A percentile compares a stretch with the other conserved stretches of the same genome.
Conservation (phyloP, 2,888 invertebrate genomes). For the Autographa pulchrina region DNA sequence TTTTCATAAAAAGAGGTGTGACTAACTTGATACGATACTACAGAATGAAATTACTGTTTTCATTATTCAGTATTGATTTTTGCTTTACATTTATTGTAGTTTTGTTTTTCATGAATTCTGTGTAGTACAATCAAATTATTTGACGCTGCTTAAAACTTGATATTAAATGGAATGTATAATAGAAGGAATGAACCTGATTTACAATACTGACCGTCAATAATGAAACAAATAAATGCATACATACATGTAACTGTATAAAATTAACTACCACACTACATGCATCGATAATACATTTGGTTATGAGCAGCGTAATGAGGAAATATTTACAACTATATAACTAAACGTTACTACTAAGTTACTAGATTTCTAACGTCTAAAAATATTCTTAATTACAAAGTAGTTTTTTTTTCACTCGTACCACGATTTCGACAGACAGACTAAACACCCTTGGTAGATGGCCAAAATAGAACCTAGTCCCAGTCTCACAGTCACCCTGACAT, state of each 20-base stretch:
- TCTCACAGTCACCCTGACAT: slow-evolving; percentile 24
- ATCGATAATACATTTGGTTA: not conserved
- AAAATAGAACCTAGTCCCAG: slow-evolving; percentile 17
- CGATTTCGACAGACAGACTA: slow-evolving; percentile 22
- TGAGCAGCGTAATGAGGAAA: not conserved
- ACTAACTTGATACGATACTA: no score
- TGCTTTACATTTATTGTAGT: no score
- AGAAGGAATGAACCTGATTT: not conserved
- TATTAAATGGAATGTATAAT: not conserved
- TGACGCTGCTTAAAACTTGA: not conserved
- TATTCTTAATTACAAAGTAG: not conserved
- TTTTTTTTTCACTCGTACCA: not conserved
- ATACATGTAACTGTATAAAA: not conserved
- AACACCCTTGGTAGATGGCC: slow-evolving; percentile 44
- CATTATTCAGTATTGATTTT: no score
- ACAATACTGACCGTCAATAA: not conserved
- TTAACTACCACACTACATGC: not conserved
- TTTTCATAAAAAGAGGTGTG: not conserved
- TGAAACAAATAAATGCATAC: not conserved
- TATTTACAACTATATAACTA: not conserved
- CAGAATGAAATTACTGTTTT: no score
- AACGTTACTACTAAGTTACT: not conserved
- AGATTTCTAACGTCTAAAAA: not conserved
- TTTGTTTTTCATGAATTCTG: no score
- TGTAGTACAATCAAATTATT: not conserved